Conservation (phyloP, 2,888 invertebrate genomes). For the Hylaea fasciaria region DNA sequence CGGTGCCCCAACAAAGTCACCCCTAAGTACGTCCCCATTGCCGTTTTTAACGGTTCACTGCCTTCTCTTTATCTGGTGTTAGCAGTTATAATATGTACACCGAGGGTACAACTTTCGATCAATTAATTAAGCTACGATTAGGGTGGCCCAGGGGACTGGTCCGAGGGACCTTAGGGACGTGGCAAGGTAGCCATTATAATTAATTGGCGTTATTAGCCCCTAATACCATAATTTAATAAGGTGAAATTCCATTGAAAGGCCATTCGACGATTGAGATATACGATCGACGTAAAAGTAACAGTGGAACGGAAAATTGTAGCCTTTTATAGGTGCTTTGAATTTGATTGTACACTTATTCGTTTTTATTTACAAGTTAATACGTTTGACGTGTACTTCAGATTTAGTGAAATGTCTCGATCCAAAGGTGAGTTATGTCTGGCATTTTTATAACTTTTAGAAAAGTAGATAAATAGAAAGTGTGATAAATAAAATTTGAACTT, state of each 20-base stretch:
- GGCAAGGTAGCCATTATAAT: conserved; percentile 66
- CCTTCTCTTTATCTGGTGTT: conserved; percentile 78
- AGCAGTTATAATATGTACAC: conserved; percentile 80
- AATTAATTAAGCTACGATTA: conserved; percentile 83
- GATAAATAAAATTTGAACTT: not conserved
- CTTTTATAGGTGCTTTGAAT: conserved; percentile 27
- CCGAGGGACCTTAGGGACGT: conserved; percentile 49
- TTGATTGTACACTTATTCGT: conserved; percentile 10
- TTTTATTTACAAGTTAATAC: not conserved
- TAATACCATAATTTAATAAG: conserved; percentile 64
- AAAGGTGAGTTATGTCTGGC: too few species aligned
- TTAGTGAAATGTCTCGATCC: not conserved
- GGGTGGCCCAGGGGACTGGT: conserved; percentile 64
- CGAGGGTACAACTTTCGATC: conserved; percentile 82
- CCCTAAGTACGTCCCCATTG: conserved; percentile 43
- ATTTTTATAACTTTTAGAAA: too few species aligned
- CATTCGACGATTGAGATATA: conserved; percentile 14
- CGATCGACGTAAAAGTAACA: conserved; percentile 8
- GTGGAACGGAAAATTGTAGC: not conserved
- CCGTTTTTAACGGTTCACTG: conserved; percentile 75
- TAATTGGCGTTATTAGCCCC: conserved; percentile 71
- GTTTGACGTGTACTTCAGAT: too few species aligned
- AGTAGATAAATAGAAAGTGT: too few species aligned
- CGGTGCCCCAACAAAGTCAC: not conserved
- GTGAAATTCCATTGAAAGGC: conserved; percentile 27